These are phyloP conservation scores for Apogon talboti DNA, from an alignment of 2,797 vertebrate genomes.

Conservation along the genomic window DNA sequence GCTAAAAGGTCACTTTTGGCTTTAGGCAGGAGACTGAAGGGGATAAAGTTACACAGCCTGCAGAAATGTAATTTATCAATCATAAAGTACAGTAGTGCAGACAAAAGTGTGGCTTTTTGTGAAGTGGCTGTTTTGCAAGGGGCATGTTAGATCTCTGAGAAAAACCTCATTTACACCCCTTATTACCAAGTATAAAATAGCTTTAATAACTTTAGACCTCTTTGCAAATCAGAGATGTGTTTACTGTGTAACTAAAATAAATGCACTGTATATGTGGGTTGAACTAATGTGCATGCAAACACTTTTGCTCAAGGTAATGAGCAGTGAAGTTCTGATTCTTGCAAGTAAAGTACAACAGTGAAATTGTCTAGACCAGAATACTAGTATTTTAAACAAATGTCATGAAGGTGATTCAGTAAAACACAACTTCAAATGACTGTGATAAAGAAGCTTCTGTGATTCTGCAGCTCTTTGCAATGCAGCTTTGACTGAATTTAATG, in stretches of 20 bases:
- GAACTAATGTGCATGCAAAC: neutral
- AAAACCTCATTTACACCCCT: neutral
- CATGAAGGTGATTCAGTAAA: neutral
- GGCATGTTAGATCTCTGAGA: no score
- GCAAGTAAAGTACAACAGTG: neutral
- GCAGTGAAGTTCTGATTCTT: neutral
- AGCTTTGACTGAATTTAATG: neutral
- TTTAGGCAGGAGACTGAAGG: slow-evolving; percentile 20
- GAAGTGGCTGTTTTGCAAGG: neutral
- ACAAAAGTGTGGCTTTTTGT: neutral
- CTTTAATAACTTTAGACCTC: no score
- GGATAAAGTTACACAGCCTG: slow-evolving; percentile 56
- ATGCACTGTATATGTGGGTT: neutral
- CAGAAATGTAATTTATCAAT: slow-evolving; percentile 34
- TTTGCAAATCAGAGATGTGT: no score
- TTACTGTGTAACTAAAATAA: neutral
- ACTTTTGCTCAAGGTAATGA: neutral
- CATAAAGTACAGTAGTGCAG: slow-evolving; percentile 7
- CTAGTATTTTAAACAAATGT: neutral
- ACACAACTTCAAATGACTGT: neutral
- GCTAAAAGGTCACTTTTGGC: slow-evolving; percentile 50
- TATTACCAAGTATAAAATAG: neutral
- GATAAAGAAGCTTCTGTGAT: neutral
- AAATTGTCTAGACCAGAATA: neutral
- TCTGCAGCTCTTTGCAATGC: neutral